Base-by-base conservation (phyloP, 2,113 vertebrate species). In the Erythrocercus mccallii region DNA sequence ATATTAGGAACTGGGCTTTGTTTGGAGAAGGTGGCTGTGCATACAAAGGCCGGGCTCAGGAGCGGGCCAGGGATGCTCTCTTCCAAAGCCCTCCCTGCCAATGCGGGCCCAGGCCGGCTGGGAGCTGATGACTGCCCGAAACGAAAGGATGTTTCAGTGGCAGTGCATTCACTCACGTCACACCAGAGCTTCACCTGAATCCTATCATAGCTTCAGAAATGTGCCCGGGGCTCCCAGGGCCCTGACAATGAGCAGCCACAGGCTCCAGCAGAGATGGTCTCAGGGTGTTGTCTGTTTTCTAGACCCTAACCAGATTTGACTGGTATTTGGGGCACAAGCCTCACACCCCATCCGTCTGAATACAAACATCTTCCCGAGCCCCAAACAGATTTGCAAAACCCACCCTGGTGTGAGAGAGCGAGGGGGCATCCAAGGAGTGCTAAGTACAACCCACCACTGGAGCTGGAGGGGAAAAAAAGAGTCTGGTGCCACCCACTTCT, bases 51-150 rank as follows among this genome's bases (percentile, higher is more conserved):
- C 0, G 0, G 71, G 83, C 86, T 95, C 15, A 21, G 51, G 82
- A 86, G 45, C 0, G 0, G 61, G 74, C 86, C 40, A 44, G 33
- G 57, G 86, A 72, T 82, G 81, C 53, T 93, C 91, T 85, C 70
- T 38, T 85, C 79, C 88, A 9, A 35, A 62, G 61, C 72, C 22
- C 19, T 38, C 64, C 73, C 73, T 65, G 69, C 51, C 79, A 60
- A 15, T 0, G 1, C 0, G 0, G 66, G 42, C 56, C 5, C 9
- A 56, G 73, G 54, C 65, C 0, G 0, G 38, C 80, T 72, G 9
- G 51, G 66, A 84, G 35, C 54, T 5, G 12, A 50, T 12, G 30
- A 8, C 47, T 53, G 24, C 31, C 42, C 21, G 0, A 45, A 90
- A 62, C 2, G 8, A 62, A 73, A 68, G 6, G 7, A 33, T 16